Evolutionary conservation across 2,888 invertebrate genomes (phyloP).

Genomic region (Drosophila siamana): DNA sequence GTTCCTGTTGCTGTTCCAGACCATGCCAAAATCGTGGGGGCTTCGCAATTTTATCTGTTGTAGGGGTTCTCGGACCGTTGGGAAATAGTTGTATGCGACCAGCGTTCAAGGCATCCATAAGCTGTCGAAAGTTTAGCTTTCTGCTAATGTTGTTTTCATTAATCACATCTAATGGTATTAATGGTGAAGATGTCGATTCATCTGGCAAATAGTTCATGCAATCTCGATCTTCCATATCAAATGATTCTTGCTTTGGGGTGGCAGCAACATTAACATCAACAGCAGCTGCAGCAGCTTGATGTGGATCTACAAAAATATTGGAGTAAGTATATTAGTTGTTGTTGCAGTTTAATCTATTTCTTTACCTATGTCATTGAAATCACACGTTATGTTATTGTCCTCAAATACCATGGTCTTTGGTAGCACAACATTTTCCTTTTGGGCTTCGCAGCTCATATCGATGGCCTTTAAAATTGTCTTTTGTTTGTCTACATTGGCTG

Average conservation of each 20-base stretch:
- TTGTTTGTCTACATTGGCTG: background rate
- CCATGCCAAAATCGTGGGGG: conserved; percentile 29
- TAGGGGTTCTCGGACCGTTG: conserved; percentile 63
- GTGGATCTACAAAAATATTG: conserved; percentile 25
- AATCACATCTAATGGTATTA: conserved; percentile 66
- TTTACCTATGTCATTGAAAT: conserved; percentile 45
- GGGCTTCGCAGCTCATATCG: conserved; percentile 18
- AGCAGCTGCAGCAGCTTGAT: background rate
- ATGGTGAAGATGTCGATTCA: conserved; percentile 53
- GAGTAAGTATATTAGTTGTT: background rate
- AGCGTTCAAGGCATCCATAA: conserved; percentile 75
- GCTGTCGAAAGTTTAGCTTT: conserved; percentile 65
- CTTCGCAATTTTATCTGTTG: conserved; percentile 39
- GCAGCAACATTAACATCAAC: background rate
- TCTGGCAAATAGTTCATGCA: conserved; percentile 31
- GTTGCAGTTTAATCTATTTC: background rate
- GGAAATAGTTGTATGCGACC: conserved; percentile 73
- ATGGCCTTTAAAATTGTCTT: conserved; percentile 3
- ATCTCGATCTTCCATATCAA: conserved; percentile 22
- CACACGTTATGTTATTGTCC: conserved; percentile 41
- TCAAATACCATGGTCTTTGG: conserved; percentile 41
- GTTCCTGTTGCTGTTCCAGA: conserved; percentile 20
- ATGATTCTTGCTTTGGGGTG: conserved; percentile 6
- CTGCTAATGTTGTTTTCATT: conserved; percentile 50
- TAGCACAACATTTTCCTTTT: background rate